These are phyloP conservation scores for Pantherophis guttatus DNA, from an alignment of 2,113 vertebrate species.

Conservation along the genomic window DNA sequence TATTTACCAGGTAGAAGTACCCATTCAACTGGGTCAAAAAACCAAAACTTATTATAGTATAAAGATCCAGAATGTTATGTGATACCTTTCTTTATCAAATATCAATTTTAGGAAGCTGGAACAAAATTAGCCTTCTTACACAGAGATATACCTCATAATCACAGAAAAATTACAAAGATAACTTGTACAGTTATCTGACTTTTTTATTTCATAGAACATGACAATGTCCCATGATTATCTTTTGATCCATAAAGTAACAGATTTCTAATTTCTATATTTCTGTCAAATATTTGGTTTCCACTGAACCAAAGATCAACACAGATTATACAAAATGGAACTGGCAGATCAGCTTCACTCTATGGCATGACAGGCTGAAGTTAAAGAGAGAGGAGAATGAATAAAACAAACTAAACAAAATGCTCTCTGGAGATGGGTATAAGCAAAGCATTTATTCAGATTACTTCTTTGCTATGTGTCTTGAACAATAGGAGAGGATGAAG, in stretches of 20 bases:
- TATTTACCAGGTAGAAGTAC: background rate
- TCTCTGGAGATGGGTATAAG: background rate
- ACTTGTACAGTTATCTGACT: background rate
- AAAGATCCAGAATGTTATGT: background rate
- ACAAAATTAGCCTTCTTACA: background rate
- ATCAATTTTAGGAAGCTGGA: background rate
- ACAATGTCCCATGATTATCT: background rate
- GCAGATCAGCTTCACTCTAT: background rate
- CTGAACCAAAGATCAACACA: background rate
- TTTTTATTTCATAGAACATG: background rate
- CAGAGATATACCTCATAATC: background rate
- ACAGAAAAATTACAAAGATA: background rate
- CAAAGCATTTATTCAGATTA: background rate
- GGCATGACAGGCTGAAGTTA: background rate
- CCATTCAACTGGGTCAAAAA: background rate
- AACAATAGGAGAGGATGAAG: background rate
- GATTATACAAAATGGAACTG: background rate
- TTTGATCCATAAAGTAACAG: background rate
- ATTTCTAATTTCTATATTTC: background rate
- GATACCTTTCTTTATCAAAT: background rate
- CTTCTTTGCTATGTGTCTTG: background rate
- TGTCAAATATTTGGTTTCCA: background rate
- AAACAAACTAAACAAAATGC: background rate
- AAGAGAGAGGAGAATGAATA: background rate
- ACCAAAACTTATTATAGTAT: background rate